Base-by-base conservation (phyloP, 1,140 invertebrate species). In the Ceratina calcarata region DNA sequence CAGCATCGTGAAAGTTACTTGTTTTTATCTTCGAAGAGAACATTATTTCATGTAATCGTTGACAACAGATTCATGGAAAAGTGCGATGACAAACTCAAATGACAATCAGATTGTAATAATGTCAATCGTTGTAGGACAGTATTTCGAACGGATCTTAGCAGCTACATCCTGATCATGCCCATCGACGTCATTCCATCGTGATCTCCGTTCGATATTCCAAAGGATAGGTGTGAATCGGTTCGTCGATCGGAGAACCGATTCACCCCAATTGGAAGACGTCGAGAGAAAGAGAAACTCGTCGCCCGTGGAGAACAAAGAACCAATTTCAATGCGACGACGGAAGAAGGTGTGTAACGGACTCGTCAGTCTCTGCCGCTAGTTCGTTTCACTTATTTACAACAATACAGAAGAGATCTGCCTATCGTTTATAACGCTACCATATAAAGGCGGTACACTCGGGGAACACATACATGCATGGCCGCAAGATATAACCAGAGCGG, bases 401-500 rank as follows among this genome's bases (percentile, higher is more conserved):
- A 74, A 45, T 57, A 83, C 66, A 86, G 53, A 76, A 67, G 49
- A 75, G 58, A 80, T 78, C 37, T 77, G 69, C 37, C 72, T 73
- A 76, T 53, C 57, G 58, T 83, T 80, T 74, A 64, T 70, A 67
- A 76, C 71, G 32, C 77, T 86, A 86, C 74, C 81, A 77, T 86
- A 62, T 82, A 86, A 84, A 86, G 82, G 82, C 83, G 78, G 81
- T 86, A 86, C 80, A 86, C 24, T 84, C 68, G 81, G 57, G 80
- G 76, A 80, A 86, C 84, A 81, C 73, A 82, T 86, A 84, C 77
- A 86, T 85, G 73, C 81, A 84, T 72, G 66, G 67, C 61, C 78
- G 61, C 60, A 70, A 78, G 72, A 82, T 84, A 71, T 85, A 65
- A 84, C 70, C 76, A 68, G 74, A 84, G 82, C 61, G 70, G 51